A percentile compares a stretch with the other conserved stretches of the same genome.
phyloP scores from a whole-genome alignment of 2,888 invertebrate species.

The Laspeyria flexula region DNA sequence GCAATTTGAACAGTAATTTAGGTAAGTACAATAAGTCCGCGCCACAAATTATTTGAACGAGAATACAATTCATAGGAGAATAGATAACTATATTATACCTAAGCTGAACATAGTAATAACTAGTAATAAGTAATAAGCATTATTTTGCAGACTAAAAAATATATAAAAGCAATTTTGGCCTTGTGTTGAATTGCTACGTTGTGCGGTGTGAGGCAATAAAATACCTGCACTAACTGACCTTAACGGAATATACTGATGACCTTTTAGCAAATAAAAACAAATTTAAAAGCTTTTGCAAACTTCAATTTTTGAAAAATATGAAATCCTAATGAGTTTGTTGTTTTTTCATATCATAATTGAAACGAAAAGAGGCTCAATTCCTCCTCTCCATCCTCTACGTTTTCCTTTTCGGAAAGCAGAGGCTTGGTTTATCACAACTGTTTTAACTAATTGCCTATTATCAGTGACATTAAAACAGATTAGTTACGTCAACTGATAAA shows the following conservation, averaged over 20 bases:
- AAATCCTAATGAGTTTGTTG: constrained; percentile 28
- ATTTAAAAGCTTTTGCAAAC: constrained; percentile 63
- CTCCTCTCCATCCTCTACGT: no score
- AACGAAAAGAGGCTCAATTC: no score
- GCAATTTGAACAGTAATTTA: background rate
- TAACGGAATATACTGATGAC: constrained; percentile 75
- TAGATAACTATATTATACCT: constrained; percentile 30
- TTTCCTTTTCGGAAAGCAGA: no score
- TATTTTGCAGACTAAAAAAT: constrained; percentile 61
- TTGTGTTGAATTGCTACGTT: constrained; percentile 76
- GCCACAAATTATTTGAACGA: constrained; percentile 19
- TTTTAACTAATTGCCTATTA: no score
- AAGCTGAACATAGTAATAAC: constrained; percentile 48
- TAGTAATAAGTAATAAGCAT: constrained; percentile 58
- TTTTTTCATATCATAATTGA: no score
- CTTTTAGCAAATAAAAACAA: constrained; percentile 65
- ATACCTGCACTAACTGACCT: constrained; percentile 79
- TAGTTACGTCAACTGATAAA: no score
- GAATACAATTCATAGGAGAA: constrained; percentile 29
- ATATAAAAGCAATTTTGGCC: constrained; percentile 74
- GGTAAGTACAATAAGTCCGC: constrained; percentile 12
- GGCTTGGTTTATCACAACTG: no score
- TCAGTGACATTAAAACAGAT: no score
- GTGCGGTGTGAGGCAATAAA: constrained; percentile 75
- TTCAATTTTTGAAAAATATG: constrained; percentile 52